Evolutionary conservation across 1,140 invertebrate genomes (phyloP).

Genomic region (Bombus turneri): DNA sequence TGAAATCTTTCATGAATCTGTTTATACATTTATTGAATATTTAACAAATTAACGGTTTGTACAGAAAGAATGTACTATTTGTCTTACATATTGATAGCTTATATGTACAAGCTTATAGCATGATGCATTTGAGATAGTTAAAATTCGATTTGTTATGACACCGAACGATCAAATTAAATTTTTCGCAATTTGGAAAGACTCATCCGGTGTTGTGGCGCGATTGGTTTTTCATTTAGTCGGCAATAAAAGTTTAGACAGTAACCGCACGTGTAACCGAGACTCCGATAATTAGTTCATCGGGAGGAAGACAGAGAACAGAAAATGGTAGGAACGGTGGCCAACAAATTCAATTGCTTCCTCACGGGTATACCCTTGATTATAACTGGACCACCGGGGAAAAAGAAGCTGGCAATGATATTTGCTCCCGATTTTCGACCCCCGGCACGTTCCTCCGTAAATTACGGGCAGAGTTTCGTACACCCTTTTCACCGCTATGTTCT

Average conservation of each 20-base stretch:
- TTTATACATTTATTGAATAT: no score
- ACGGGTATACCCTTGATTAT: conserved; percentile 60
- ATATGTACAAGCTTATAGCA: no score
- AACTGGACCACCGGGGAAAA: conserved; percentile 60
- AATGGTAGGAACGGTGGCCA: conserved; percentile 41
- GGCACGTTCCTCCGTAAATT: conserved; percentile 64
- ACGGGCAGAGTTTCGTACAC: conserved; percentile 58
- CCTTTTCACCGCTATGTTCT: conserved; percentile 54
- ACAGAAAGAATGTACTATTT: no score
- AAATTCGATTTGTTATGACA: background rate
- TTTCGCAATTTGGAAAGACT: no score
- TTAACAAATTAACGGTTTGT: no score
- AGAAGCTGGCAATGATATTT: conserved; percentile 63
- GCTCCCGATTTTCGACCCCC: conserved; percentile 56
- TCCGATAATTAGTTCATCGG: conserved; percentile 62
- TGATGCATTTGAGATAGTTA: background rate
- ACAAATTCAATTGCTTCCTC: conserved; percentile 66
- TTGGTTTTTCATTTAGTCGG: background rate
- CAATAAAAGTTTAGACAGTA: conserved; percentile 47
- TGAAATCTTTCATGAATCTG: no score
- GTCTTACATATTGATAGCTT: no score
- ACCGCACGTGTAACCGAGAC: conserved; percentile 53
- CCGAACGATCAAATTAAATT: background rate
- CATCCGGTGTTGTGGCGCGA: background rate
- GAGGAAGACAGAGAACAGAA: conserved; percentile 5